Percentiles rank a stretch among this genome's conserved stretches.
These are phyloP conservation scores for Alauda arvensis DNA, from an alignment of 2,797 vertebrate genomes.

Conservation along the genomic window DNA sequence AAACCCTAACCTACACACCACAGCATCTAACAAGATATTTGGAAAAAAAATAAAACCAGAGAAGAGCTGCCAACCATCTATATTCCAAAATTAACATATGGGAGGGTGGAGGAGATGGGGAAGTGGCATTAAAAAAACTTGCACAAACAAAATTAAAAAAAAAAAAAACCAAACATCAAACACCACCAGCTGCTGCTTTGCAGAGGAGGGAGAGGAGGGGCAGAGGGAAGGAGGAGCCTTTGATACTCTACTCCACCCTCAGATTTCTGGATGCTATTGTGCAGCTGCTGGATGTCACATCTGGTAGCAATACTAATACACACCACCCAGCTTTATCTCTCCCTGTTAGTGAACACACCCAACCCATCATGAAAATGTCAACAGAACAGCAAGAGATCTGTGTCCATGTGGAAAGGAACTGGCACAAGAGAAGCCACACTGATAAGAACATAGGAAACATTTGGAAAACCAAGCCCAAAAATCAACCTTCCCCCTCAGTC, in stretches of 20 bases:
- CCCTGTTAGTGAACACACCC: neutral
- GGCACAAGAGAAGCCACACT: neutral
- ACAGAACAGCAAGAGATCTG: slow-evolving; percentile 3
- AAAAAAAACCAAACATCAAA: accelerated
- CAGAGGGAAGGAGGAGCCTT: neutral
- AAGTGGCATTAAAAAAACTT: accelerated
- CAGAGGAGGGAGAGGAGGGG: neutral
- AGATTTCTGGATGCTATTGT: slow-evolving; percentile 3
- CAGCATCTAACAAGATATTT: neutral
- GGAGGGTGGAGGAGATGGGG: neutral
- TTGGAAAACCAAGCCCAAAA: slow-evolving; percentile 9
- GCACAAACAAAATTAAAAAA: neutral
- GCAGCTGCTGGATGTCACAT: slow-evolving; percentile 13
- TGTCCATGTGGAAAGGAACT: neutral
- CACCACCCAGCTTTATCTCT: slow-evolving; percentile 11
- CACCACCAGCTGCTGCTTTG: neutral
- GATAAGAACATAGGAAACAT: slow-evolving; percentile 12
- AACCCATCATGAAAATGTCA: neutral
- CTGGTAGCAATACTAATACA: slow-evolving; percentile 5
- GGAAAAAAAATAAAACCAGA: neutral
- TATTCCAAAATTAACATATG: neutral
- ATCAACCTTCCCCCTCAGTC: neutral
- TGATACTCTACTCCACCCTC: neutral
- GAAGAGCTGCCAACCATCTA: neutral
- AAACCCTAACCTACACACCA: neutral